These are phyloP conservation scores for Eupithecia vulgata DNA, from an alignment of 2,888 invertebrate genomes.

Conservation along the genomic window DNA sequence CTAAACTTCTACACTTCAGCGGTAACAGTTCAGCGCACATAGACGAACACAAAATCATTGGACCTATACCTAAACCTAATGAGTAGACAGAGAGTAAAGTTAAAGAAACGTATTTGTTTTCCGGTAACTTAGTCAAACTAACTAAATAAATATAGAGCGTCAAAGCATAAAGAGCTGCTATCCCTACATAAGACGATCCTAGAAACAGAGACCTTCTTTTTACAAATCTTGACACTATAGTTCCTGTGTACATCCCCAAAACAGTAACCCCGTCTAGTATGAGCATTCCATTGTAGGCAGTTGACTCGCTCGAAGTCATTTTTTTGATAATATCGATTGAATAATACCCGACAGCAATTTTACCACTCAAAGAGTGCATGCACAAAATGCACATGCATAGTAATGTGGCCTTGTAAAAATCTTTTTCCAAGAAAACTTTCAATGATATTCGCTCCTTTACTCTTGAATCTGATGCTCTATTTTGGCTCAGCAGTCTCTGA, in stretches of 20 bases:
- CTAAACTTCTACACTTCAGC: conserved; percentile 1
- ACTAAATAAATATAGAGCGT: conserved; percentile 8
- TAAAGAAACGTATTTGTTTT: neutral
- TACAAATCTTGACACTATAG: conserved; percentile 41
- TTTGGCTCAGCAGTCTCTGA: neutral
- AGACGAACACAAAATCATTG: conserved; percentile 2
- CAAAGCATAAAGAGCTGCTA: conserved; percentile 2
- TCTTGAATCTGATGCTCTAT: neutral
- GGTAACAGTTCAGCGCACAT: conserved; percentile 11
- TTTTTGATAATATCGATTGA: conserved; percentile 52
- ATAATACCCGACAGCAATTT: conserved; percentile 18
- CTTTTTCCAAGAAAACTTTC: neutral
- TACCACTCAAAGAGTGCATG: conserved; percentile 12
- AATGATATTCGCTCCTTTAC: neutral
- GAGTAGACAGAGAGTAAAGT: conserved; percentile 1
- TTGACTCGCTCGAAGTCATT: conserved; percentile 49
- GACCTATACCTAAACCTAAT: conserved; percentile 5
- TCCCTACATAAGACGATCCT: neutral
- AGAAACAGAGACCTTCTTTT: conserved; percentile 29
- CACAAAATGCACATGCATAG: neutral
- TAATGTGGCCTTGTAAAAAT: conserved; percentile 11
- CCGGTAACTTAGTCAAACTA: neutral
- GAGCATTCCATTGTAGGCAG: conserved; percentile 54
- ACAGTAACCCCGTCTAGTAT: conserved; percentile 59
- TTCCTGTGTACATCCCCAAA: conserved; percentile 50